phyloP scores from a whole-genome alignment of 2,888 invertebrate species.

The Yponomeuta sedellus region DNA sequence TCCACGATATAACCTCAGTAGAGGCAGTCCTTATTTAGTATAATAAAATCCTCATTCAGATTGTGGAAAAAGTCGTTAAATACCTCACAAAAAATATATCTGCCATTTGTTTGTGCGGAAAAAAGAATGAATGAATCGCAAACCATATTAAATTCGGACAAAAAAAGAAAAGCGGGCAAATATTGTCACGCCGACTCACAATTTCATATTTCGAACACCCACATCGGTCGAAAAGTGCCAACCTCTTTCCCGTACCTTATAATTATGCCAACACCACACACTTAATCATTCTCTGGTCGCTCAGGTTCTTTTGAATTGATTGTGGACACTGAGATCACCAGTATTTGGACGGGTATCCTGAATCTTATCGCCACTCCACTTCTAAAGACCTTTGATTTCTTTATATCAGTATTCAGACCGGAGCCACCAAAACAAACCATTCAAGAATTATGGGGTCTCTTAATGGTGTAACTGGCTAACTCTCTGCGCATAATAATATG shows the following conservation, averaged over 20 bases:
- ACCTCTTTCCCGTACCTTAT: constrained; percentile 58
- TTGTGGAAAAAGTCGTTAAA: no score
- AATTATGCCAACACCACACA: constrained; percentile 47
- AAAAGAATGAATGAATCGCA: background rate
- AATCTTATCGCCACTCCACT: background rate
- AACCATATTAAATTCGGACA: background rate
- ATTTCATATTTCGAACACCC: constrained; percentile 73
- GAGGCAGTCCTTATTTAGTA: no score
- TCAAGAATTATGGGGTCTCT: background rate
- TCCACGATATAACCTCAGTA: no score
- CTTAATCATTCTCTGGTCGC: background rate
- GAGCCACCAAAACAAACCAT: background rate
- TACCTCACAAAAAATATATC: no score
- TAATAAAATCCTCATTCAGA: no score
- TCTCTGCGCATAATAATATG: background rate
- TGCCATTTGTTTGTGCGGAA: no score
- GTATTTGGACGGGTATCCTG: background rate
- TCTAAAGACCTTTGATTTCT: background rate
- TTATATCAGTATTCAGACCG: background rate
- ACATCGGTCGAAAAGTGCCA: constrained; percentile 57
- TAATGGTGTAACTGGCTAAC: background rate
- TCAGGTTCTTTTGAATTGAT: background rate
- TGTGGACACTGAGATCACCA: background rate
- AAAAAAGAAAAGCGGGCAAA: constrained; percentile 14
- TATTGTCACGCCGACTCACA: constrained; percentile 30